A percentile compares a stretch with the other conserved stretches of the same genome.
phyloP scores from a whole-genome alignment of 2,888 invertebrate species.

The Aquatica leii region DNA sequence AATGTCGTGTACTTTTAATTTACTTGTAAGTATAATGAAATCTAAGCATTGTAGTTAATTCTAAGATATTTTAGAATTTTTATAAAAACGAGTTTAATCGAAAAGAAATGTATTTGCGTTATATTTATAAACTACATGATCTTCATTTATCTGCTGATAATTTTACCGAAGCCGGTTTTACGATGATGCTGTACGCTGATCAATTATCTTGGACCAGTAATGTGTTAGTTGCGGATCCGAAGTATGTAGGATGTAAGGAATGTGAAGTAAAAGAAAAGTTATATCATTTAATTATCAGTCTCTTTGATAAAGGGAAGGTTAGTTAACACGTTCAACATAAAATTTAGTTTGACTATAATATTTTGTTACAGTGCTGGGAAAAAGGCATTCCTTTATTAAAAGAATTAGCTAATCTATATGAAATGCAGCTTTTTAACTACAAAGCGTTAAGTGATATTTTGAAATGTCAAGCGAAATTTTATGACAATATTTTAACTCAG shows the following conservation, averaged over 20 bases:
- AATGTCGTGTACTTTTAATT: constrained; percentile 96
- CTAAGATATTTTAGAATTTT: constrained; percentile 74
- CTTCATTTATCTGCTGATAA: constrained; percentile 91
- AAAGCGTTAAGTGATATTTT: constrained; percentile 85
- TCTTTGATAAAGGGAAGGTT: constrained; percentile 93
- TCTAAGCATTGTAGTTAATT: background rate
- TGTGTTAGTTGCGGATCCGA: constrained; percentile 71
- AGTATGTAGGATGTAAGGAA: constrained; percentile 79
- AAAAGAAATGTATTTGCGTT: constrained; percentile 94
- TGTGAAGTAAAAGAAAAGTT: constrained; percentile 91
- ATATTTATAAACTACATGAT: constrained; percentile 94
- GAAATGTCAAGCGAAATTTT: constrained; percentile 87
- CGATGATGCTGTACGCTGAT: constrained; percentile 92
- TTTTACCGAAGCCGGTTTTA: constrained; percentile 94
- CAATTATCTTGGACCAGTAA: constrained; percentile 85
- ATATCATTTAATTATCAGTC: constrained; percentile 88
- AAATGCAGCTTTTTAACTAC: constrained; percentile 86
- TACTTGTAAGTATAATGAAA: constrained; percentile 71
- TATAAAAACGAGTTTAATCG: constrained; percentile 96
- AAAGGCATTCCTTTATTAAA: constrained; percentile 92
- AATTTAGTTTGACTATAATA: background rate
- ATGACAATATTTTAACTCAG: constrained; percentile 89
- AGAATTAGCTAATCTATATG: constrained; percentile 87
- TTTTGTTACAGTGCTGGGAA: constrained; percentile 84
- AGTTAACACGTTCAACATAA: constrained; percentile 23